Percentiles rank a stretch among this genome's conserved stretches.
phyloP scores from a whole-genome alignment of 1,140 invertebrate genomes.

The Littorina saxatilis region DNA sequence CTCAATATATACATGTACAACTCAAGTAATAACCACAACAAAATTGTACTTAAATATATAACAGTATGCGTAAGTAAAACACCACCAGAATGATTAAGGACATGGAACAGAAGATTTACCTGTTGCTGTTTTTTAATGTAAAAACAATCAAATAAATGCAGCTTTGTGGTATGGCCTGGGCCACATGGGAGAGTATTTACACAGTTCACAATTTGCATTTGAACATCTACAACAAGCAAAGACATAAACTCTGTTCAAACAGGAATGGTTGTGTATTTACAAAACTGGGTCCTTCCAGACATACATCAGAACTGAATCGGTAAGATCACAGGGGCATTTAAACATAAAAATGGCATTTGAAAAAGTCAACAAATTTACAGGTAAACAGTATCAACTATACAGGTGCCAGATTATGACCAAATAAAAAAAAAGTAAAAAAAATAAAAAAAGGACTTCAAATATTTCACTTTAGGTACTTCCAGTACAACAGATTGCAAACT shows the following conservation, averaged over 20 bases:
- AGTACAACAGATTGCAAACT: not conserved
- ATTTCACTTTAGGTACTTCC: not conserved
- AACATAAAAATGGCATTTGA: not conserved
- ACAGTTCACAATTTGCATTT: not conserved
- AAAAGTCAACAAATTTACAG: not conserved
- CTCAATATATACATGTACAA: no score
- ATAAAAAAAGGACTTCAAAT: not conserved
- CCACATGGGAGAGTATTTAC: not conserved
- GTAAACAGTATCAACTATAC: not conserved
- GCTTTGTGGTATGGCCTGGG: not conserved
- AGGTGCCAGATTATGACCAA: not conserved
- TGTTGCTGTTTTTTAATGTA: no score
- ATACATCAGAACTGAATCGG: not conserved
- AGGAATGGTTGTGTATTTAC: not conserved
- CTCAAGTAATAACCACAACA: no score
- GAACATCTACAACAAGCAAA: not conserved
- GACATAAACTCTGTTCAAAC: not conserved
- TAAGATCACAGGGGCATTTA: constrained; percentile 4
- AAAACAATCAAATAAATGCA: constrained; percentile 3
- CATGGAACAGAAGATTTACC: no score
- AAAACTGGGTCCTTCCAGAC: not conserved
- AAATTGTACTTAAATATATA: no score
- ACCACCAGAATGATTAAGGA: no score
- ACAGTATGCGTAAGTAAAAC: no score
- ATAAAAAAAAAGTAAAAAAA: not conserved